Base-by-base conservation (phyloP, 2,113 vertebrate genomes). In the Hyaena hyaena region DNA sequence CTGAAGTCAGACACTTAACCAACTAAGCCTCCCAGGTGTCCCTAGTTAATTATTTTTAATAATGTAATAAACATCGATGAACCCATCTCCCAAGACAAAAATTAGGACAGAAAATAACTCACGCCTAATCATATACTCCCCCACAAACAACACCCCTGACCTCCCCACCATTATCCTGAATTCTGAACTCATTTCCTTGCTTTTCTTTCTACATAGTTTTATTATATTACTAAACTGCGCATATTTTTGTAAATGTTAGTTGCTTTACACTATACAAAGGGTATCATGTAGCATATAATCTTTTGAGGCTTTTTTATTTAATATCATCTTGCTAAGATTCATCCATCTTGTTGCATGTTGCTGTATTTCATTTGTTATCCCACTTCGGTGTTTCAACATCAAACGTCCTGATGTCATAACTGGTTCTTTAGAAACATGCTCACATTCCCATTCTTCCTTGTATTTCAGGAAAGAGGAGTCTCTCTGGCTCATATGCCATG, bases 311-410 rank as follows among this genome's bases (percentile, higher is more conserved):
- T 11, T 24, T 48, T 68, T 10, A 23, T 21, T 26, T 6, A n/a
- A 7, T 14, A 21, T 21, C 71, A 7, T 11, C 6, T 33, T 65
- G 65, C 45, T 43, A 73, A 63, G 71, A 61, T 26, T 14, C 77
- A 7, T 2, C 15, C n/a, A 4, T 43, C 17, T 39, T 21, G n/a
- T 15, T 1, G 24, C 2, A 2, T 0, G 15, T 19, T 26, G 10
- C 71, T 63, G 8, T 0, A 5, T 24, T 65, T 43, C 10, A 39
- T 35, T 43, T 2, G 21, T 73, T 23, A 19, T 9, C 4, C 12
- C 21, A 53, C 28, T 81, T 53, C 39, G 74, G 39, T n/a, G 4
- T 35, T 81, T 73, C 61, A 33, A 28, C 50, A 39, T 39, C 17
- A 55, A 74, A n/a, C 2, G 48, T 19, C 58, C 66, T 69, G 71